Base-by-base conservation (phyloP, 2,113 vertebrate genomes). In the Elephas maximus region DNA sequence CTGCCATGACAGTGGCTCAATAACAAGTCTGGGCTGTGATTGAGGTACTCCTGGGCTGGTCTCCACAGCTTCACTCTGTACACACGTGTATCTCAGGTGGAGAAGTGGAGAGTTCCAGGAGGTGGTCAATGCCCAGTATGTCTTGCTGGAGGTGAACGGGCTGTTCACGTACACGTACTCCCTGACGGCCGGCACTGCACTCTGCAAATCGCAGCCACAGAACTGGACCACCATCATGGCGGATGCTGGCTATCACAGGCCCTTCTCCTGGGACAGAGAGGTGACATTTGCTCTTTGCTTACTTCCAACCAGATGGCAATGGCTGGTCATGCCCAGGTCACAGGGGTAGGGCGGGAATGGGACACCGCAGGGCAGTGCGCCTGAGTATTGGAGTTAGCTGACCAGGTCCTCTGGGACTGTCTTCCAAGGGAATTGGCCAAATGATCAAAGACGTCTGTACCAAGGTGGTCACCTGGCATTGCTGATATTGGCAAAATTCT, bases 61-160 rank as follows among this genome's bases (percentile, higher is more conserved):
- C 33, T 1, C 26, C 14, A 1, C 37, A 23, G 81, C 21, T 60
- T 2, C 1, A 1, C n/a, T 28, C 65, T 30, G 23, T n/a, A 48
- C 1, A 28, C 37, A 20, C 1, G 0, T 45, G 37, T 62, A 45
- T 67, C 48, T 18, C 26, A 97, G 94, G 91, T 97, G 95, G 97
- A 28, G 3, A 0, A 10, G 24, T 41, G 51, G 8, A 0, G 4
- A 28, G 20, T 95, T 97, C 51, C 21, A 60, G 93, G 95, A 90
- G 82, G 1, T 91, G 0, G n/a, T 96, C 7, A 0, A 62, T 1
- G 69, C 93, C 0, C 97, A 98, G 81, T 96, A 69, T 5, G 95
- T 95, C 51, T 4, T 98, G 26, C 60, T 81, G 24, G 97, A 98
- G 74, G 5, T 86, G 65, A 84, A 95, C 8, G 97, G 97, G 60